A percentile compares a stretch with the other conserved stretches of the same genome.
Evolutionary conservation across 2,113 vertebrate species (phyloP).

Genomic region (Peromyscus leucopus): DNA sequence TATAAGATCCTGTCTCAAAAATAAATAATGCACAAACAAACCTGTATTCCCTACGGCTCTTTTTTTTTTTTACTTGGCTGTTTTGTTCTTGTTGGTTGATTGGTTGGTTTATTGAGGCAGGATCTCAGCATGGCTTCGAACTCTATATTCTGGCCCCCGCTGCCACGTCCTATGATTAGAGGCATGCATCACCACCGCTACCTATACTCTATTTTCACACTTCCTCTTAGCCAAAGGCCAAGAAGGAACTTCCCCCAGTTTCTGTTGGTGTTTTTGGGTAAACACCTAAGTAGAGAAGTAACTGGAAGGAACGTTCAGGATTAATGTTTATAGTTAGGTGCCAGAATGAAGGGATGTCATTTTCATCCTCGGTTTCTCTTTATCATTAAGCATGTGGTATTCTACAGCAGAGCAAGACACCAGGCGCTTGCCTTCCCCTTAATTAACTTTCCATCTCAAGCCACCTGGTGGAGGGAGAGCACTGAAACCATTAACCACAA

Average conservation of each 20-base stretch:
- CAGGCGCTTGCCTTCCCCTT: constrained; percentile 7
- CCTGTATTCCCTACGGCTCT: neutral
- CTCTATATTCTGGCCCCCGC: no score
- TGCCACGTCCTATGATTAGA: neutral
- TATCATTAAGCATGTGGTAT: constrained; percentile 8
- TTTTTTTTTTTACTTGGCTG: neutral
- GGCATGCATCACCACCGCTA: neutral
- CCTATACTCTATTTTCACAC: neutral
- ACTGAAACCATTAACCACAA: constrained; percentile 45
- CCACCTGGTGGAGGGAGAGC: neutral
- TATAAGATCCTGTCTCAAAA: neutral
- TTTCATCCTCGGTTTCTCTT: neutral
- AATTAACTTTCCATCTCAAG: constrained; percentile 46
- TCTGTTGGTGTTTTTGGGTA: neutral
- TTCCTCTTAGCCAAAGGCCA: neutral
- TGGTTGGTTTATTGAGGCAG: neutral
- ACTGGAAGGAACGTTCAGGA: neutral
- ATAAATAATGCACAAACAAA: neutral
- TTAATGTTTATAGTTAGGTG: neutral
- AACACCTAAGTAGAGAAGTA: neutral
- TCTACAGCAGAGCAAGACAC: constrained; percentile 23
- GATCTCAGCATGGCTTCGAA: neutral
- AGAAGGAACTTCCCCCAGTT: neutral
- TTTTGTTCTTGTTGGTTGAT: neutral
- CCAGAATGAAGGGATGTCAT: neutral